Conservation (phyloP, 1,140 invertebrate species). For the Dendroctonus ponderosae region DNA sequence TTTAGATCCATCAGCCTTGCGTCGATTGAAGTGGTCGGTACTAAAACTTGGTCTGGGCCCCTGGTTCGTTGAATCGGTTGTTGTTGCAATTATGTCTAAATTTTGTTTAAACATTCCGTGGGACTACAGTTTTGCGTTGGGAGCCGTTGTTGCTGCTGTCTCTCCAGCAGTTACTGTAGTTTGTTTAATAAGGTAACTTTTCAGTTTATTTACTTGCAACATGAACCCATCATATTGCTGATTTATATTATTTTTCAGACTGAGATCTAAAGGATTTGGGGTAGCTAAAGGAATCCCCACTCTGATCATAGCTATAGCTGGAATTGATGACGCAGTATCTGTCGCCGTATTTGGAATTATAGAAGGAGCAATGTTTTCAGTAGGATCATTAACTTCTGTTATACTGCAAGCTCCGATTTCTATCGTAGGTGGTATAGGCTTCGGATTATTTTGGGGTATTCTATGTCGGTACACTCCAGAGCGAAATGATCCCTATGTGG, state of each 20-base stretch:
- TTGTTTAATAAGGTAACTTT: conserved; percentile 63
- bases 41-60: conserved; percentile 84
- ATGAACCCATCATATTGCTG: neutral
- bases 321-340: conserved; percentile 84
- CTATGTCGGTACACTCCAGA: conserved; percentile 73
- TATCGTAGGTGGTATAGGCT: conserved; percentile 69
- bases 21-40: conserved; percentile 72
- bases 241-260: conserved; percentile 58
- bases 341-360: conserved; percentile 88
- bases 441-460: conserved; percentile 73
- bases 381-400: conserved; percentile 64
- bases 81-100: conserved; percentile 67
- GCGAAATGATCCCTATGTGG: conserved; percentile 63
- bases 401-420: conserved; percentile 72
- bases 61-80: conserved; percentile 75
- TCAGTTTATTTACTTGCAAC: neutral
- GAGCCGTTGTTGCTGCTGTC: conserved; percentile 85
- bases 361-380: conserved; percentile 79
- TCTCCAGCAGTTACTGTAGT: conserved; percentile 95
- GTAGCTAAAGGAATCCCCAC: conserved; percentile 93
- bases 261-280: conserved; percentile 83
- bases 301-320: conserved; percentile 82
- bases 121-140: conserved; percentile 76
- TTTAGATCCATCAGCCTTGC: conserved; percentile 81
- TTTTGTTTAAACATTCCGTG: conserved; percentile 80